Conservation (phyloP, 2,797 vertebrate species). For the Spheniscus humboldti region DNA sequence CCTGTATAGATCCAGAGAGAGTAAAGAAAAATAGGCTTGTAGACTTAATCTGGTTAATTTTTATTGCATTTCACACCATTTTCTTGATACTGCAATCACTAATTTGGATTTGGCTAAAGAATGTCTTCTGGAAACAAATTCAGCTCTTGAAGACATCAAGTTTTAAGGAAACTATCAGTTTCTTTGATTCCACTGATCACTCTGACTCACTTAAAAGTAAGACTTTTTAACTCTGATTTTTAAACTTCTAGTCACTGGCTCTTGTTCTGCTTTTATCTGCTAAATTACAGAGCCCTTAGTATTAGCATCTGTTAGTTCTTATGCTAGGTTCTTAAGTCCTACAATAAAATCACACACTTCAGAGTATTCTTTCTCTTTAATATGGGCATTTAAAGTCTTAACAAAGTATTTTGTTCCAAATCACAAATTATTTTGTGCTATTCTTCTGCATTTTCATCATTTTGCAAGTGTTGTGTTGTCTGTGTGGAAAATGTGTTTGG, state of each 20-base stretch:
- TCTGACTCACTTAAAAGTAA: not conserved
- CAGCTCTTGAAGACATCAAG: not conserved
- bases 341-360: not conserved
- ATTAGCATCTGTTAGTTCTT: not conserved
- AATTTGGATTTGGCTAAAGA: not conserved
- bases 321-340: not conserved
- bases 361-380: not conserved
- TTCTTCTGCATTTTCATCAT: not conserved
- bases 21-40: not conserved
- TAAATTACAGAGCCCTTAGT: not conserved
- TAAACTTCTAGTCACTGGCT: not conserved
- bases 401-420: not conserved
- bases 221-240: not conserved
- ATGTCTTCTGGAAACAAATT: not conserved
- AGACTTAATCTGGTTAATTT: not conserved
- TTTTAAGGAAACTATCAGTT: not conserved
- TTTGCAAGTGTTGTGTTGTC: not conserved
- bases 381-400: not conserved
- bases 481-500: not conserved
- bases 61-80: not conserved
- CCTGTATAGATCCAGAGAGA: not conserved
- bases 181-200: not conserved
- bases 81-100: not conserved
- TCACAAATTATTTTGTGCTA: not conserved
- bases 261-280: constrained; percentile 11